Percentiles rank a stretch among this genome's conserved stretches.
phyloP scores from a whole-genome alignment of 1,140 invertebrate genomes.

The Tigriopus japonicus region DNA sequence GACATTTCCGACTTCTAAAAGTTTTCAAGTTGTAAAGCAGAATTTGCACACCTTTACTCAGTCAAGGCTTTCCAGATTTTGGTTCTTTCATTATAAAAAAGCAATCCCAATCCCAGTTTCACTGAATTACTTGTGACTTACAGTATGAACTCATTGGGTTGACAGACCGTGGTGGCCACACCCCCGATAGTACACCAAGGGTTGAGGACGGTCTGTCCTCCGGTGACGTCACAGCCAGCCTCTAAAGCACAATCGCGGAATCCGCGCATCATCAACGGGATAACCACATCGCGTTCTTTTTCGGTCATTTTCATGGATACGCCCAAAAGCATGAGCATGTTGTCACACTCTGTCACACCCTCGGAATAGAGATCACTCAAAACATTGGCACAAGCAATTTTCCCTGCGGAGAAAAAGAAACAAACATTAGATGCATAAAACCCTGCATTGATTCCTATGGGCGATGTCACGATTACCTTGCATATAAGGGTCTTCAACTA shows the following conservation, averaged over 20 bases:
- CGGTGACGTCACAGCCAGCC: slow-evolving; percentile 79
- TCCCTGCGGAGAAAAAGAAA: slow-evolving; percentile 36
- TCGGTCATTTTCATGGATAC: slow-evolving; percentile 90
- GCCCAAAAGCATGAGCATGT: slow-evolving; percentile 94
- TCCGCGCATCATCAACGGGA: slow-evolving; percentile 81
- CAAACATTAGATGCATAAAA: background rate
- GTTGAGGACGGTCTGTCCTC: slow-evolving; percentile 91
- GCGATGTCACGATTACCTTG: slow-evolving; percentile 44
- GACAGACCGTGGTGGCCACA: slow-evolving; percentile 82
- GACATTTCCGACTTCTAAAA: too few relatives aligned
- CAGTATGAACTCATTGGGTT: slow-evolving; percentile 85
- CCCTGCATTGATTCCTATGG: too few relatives aligned
- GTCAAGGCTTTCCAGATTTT: too few relatives aligned
- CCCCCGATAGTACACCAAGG: slow-evolving; percentile 96
- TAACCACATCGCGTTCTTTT: slow-evolving; percentile 82
- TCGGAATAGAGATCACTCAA: slow-evolving; percentile 94
- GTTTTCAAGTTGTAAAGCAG: too few relatives aligned
- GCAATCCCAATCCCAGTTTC: background rate
- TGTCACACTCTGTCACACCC: slow-evolving; percentile 97
- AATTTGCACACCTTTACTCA: too few relatives aligned
- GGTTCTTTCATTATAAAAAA: too few relatives aligned
- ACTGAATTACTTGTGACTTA: slow-evolving; percentile 26
- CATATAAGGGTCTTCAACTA: slow-evolving; percentile 97
- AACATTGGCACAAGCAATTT: slow-evolving; percentile 97
- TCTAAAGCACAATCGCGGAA: slow-evolving; percentile 79